Percentiles rank a stretch among this genome's conserved stretches.
These are phyloP conservation scores for Axinella damicornis DNA, from an alignment of 37 sponge, comb jelly and placozoan species.

Conservation along the genomic window DNA sequence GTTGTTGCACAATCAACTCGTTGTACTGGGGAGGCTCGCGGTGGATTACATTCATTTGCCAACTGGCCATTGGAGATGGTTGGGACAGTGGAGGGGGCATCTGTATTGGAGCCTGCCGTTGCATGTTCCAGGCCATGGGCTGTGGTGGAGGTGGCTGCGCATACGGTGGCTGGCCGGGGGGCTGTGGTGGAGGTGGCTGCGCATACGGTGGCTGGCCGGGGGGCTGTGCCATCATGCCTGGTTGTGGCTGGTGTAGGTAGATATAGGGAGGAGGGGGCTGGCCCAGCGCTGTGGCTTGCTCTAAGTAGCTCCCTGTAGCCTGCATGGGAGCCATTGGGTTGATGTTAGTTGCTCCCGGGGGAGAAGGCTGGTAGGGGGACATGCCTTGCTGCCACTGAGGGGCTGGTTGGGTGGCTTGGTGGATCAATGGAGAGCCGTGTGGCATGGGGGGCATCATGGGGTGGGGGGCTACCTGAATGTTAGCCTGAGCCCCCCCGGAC, in stretches of 20 bases:
- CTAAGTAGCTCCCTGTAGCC: too few species aligned
- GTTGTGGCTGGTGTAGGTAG: slow-evolving; percentile 29
- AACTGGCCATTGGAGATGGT: slow-evolving; percentile 7
- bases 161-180: background rate
- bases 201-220: background rate
- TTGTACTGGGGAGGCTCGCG: slow-evolving; percentile 56
- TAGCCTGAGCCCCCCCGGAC: slow-evolving; percentile 4
- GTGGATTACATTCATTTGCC: slow-evolving; percentile 13
- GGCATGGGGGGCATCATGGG: background rate
- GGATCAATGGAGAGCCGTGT: background rate
- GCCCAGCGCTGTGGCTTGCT: too few species aligned
- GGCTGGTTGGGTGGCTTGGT: background rate
- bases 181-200: background rate
- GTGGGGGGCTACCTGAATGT: background rate
- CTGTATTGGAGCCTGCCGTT: background rate
- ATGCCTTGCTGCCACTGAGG: too few species aligned
- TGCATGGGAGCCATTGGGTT: too few species aligned
- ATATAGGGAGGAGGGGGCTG: slow-evolving; percentile 30
- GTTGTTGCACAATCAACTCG: background rate
- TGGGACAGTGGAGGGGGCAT: background rate
- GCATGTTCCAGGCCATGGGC: slow-evolving; percentile 14
- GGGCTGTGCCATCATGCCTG: background rate
- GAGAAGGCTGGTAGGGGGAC: background rate
- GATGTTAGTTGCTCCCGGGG: background rate
- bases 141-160: slow-evolving; percentile 9